phyloP scores from a whole-genome alignment of 1,140 invertebrate species.

The Scaptodrosophila lebanonensis region DNA sequence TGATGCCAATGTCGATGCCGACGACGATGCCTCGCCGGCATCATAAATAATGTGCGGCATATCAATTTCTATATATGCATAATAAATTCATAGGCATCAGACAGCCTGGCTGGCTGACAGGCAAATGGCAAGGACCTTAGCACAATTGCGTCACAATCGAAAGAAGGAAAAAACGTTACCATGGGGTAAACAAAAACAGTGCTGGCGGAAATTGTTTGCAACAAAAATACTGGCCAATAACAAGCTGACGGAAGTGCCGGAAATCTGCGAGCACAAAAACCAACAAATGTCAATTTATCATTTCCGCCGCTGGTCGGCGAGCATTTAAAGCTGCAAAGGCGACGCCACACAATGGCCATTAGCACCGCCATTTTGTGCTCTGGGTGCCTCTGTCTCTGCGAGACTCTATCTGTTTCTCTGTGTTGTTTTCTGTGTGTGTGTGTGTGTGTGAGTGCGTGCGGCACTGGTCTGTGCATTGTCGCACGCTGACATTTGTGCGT shows the following conservation, averaged over 20 bases:
- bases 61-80: conserved; percentile 36
- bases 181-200: no score
- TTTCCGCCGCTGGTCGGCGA: conserved; percentile 44
- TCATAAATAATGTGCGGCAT: conserved; percentile 58
- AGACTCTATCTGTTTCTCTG: no score
- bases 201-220: no score
- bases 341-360: conserved; percentile 40
- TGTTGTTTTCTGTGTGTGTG: no score
- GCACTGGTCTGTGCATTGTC: no score
- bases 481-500: no score
- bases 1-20: no score
- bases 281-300: conserved; percentile 69
- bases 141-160: not conserved
- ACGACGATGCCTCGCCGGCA: no score
- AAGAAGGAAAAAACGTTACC: not conserved
- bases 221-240: conserved; percentile 29
- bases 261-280: conserved; percentile 24
- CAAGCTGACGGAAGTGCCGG: conserved; percentile 21
- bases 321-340: conserved; percentile 40
- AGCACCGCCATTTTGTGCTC: no score
- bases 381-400: no score
- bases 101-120: conserved; percentile 9
- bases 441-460: no score
- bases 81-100: conserved; percentile 52
- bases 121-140: conserved; percentile 6